These are phyloP conservation scores for Microtus ochrogaster DNA, from an alignment of 2,113 vertebrate genomes.

Conservation along the genomic window DNA sequence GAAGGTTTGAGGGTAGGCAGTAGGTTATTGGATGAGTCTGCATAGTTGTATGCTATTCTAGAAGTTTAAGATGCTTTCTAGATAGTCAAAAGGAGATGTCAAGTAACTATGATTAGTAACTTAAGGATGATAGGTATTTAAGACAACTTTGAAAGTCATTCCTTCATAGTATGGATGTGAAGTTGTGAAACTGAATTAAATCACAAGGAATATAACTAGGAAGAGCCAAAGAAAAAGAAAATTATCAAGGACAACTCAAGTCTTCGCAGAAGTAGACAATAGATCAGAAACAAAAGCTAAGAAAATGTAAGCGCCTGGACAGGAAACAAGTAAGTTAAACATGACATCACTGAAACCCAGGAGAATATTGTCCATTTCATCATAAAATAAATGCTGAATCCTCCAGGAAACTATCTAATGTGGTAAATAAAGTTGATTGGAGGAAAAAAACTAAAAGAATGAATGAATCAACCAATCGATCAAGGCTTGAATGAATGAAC, in stretches of 20 bases:
- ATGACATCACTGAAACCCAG: not conserved
- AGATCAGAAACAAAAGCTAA: not conserved
- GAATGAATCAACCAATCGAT: not conserved
- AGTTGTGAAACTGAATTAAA: not conserved
- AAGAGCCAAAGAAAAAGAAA: not conserved
- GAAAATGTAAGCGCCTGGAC: not conserved
- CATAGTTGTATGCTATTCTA: not conserved
- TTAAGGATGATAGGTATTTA: not conserved
- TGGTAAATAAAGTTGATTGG: not conserved
- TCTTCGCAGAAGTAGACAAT: not conserved
- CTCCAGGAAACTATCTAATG: not conserved
- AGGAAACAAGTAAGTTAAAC: not conserved
- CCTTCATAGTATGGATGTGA: not conserved
- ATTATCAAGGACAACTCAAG: not conserved
- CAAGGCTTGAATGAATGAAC: not conserved
- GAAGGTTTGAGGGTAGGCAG: not conserved
- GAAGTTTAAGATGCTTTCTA: not conserved
- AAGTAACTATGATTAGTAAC: not conserved
- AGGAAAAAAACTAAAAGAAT: not conserved
- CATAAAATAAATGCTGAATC: not conserved
- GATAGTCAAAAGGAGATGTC: not conserved
- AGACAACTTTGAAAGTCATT: not conserved
- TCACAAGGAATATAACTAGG: not conserved
- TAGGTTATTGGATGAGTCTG: not conserved
- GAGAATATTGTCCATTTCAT: not conserved